phyloP scores from a whole-genome alignment of 2,888 invertebrate species.

The Acronicta alni region DNA sequence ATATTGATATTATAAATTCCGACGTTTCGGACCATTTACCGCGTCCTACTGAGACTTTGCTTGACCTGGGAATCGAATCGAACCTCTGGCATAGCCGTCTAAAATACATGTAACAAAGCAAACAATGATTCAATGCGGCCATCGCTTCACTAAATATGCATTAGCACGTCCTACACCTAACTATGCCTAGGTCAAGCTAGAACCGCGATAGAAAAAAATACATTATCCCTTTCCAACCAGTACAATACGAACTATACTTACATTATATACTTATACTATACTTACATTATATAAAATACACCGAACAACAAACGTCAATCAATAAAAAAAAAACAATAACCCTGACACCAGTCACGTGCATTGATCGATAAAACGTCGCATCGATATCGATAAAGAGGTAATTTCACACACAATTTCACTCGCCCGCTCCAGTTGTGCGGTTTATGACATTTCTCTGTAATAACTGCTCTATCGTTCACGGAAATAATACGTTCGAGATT shows the following conservation, averaged over 20 bases:
- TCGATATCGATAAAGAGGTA: slow-evolving; percentile 57
- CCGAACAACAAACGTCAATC: slow-evolving; percentile 9
- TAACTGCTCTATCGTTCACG: slow-evolving; percentile 37
- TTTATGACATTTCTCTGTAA: slow-evolving; percentile 64
- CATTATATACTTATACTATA: too few species aligned
- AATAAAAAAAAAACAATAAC: slow-evolving; percentile 22
- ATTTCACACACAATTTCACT: slow-evolving; percentile 68
- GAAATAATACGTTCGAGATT: slow-evolving; percentile 23
- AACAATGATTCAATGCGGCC: neutral
- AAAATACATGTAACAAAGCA: neutral
- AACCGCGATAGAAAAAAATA: neutral
- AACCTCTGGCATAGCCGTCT: too few species aligned
- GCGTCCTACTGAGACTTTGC: too few species aligned
- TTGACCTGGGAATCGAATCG: too few species aligned
- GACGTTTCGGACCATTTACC: too few species aligned
- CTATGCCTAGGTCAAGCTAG: slow-evolving; percentile 15
- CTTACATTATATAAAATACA: slow-evolving; percentile 12
- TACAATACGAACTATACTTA: too few species aligned
- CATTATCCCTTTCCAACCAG: slow-evolving; percentile 6
- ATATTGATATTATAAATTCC: too few species aligned
- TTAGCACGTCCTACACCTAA: slow-evolving; percentile 1
- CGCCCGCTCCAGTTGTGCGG: slow-evolving; percentile 62
- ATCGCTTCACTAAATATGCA: neutral
- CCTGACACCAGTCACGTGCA: slow-evolving; percentile 53
- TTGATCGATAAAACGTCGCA: slow-evolving; percentile 49